These are phyloP conservation scores for Brachionus calyciflorus DNA, from an alignment of 1,140 invertebrate genomes.

Conservation along the genomic window DNA sequence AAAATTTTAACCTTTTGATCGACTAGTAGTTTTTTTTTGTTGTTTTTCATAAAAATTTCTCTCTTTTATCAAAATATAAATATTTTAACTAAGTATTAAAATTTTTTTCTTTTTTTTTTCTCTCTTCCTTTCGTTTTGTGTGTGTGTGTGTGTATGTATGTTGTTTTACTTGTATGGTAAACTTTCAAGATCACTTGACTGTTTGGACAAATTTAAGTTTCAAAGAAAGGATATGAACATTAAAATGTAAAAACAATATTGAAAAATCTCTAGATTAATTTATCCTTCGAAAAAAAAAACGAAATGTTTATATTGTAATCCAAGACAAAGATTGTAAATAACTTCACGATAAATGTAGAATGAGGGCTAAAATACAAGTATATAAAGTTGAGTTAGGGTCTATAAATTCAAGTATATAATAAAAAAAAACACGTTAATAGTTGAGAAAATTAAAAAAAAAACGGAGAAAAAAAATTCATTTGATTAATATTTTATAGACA, in stretches of 20 bases:
- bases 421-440: constrained; percentile 5
- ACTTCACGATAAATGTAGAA: background rate
- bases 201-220: constrained; percentile 35
- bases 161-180: background rate
- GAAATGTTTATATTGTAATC: constrained; percentile 37
- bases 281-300: constrained; percentile 28
- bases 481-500: constrained; percentile 39
- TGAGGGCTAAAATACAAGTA: constrained; percentile 5
- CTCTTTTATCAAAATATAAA: background rate
- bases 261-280: constrained; percentile 18
- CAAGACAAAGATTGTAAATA: constrained; percentile 24
- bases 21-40: background rate
- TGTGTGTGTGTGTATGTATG: background rate
- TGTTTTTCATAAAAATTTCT: background rate
- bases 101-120: background rate
- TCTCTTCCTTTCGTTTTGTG: background rate
- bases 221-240: background rate
- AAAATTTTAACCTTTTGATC: background rate
- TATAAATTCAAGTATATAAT: background rate
- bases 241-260: too few relatives aligned
- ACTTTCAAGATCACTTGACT: constrained; percentile 32
- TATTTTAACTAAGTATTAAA: constrained; percentile 38
- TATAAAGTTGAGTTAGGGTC: too few relatives aligned
- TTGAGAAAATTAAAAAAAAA: too few relatives aligned
- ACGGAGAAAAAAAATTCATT: constrained; percentile 24